A percentile compares a stretch with the other conserved stretches of the same genome.
Conservation (phyloP, 2,888 invertebrate genomes). For the Caenorhabditis becei region DNA sequence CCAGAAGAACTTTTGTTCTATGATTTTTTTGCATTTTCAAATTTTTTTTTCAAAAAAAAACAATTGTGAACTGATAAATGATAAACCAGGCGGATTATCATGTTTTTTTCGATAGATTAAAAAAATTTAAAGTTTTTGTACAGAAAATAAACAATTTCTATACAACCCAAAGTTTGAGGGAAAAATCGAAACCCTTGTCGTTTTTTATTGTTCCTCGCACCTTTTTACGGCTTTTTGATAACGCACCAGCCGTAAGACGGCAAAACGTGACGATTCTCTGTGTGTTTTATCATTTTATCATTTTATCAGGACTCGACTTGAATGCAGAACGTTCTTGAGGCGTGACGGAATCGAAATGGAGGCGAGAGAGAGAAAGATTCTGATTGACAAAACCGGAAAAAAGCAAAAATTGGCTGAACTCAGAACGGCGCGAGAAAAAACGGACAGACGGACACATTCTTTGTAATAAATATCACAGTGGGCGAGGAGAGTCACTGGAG, state of each 20-base stretch:
- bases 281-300: no score
- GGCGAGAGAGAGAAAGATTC: not conserved
- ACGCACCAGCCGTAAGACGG: slow-evolving; percentile 7
- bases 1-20: not conserved
- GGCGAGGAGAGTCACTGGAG: slow-evolving; percentile 13
- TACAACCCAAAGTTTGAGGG: not conserved
- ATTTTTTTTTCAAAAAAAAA: not conserved
- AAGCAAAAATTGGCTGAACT: slow-evolving; percentile 36
- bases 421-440: not conserved
- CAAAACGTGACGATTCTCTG: slow-evolving; percentile 14
- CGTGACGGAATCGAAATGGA: not conserved
- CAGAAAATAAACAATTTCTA: no score
- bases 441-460: slow-evolving; percentile 36
- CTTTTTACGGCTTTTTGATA: slow-evolving; percentile 51
- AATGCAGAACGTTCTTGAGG: not conserved
- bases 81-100: not conserved
- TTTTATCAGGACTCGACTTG: slow-evolving; percentile 4
- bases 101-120: not conserved
- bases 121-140: no score
- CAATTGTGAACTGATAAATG: no score
- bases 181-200: slow-evolving; percentile 1
- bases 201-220: slow-evolving; percentile 52
- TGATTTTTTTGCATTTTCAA: not conserved
- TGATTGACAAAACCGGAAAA: slow-evolving; percentile 3
- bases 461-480: slow-evolving; percentile 50